Evolutionary conservation across 2,888 invertebrate species (phyloP).

Genomic region (Eueremaeus valkanovi): DNA sequence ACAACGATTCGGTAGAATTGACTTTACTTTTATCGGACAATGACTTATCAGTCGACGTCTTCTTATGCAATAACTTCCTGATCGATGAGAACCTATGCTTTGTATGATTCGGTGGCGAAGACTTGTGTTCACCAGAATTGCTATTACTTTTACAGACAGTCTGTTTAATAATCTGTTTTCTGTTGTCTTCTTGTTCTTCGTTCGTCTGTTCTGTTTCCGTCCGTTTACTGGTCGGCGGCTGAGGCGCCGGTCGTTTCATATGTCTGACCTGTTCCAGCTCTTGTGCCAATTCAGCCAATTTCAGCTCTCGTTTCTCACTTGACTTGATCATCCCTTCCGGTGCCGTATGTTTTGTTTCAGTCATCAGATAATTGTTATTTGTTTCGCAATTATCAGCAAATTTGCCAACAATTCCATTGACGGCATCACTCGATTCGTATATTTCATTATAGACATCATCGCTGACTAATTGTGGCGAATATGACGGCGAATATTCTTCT

Average conservation of each 20-base stretch:
- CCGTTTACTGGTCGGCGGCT: neutral
- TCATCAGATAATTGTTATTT: neutral
- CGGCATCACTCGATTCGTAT: neutral
- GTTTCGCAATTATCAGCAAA: neutral
- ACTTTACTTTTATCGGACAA: neutral
- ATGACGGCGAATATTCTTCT: neutral
- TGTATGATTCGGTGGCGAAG: neutral
- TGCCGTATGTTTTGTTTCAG: neutral
- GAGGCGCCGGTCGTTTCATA: constrained; percentile 25
- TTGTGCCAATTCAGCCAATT: constrained; percentile 37
- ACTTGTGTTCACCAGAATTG: neutral
- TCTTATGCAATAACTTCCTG: constrained; percentile 8
- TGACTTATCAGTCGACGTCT: neutral
- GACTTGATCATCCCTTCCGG: neutral
- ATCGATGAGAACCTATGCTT: neutral
- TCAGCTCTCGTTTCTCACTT: constrained; percentile 22
- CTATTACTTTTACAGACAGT: neutral
- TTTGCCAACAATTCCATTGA: neutral
- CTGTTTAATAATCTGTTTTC: too few relatives aligned
- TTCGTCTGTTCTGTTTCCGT: neutral
- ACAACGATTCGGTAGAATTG: neutral
- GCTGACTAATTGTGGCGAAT: neutral
- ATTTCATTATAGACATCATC: neutral
- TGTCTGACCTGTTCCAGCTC: constrained; percentile 34
- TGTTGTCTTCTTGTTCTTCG: neutral